A percentile compares a stretch with the other conserved stretches of the same genome.
Evolutionary conservation across 1,140 invertebrate genomes (phyloP).

Genomic region (Drosophila pruinosa): DNA sequence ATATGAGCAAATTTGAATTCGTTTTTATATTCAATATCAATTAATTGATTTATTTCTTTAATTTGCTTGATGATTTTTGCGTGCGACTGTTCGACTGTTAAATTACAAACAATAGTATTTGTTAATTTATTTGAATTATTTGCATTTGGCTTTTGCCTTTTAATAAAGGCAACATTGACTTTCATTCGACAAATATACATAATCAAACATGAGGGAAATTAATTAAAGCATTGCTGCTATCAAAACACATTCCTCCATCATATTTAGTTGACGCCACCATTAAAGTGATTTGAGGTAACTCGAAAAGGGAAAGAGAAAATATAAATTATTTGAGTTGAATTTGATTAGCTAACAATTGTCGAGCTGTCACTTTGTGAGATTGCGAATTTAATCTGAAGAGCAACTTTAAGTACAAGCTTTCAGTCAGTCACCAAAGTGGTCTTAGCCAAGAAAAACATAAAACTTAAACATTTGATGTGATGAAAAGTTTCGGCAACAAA

Average conservation of each 20-base stretch:
- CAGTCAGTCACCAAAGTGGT: conserved; percentile 9
- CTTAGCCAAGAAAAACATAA: conserved; percentile 28
- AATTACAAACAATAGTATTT: conserved; percentile 13
- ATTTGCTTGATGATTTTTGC: conserved; percentile 9
- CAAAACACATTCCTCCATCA: too few species aligned
- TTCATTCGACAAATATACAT: conserved; percentile 27
- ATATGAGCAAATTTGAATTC: neutral
- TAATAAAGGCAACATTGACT: conserved; percentile 41
- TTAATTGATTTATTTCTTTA: conserved; percentile 20
- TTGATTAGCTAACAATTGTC: neutral
- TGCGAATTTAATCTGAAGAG: neutral
- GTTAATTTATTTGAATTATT: conserved; percentile 36
- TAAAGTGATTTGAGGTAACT: too few species aligned
- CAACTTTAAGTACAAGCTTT: conserved; percentile 21
- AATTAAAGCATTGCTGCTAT: neutral
- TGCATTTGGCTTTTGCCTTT: conserved; percentile 38
- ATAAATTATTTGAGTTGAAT: neutral
- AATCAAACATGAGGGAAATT: conserved; percentile 7
- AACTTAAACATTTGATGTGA: conserved; percentile 70
- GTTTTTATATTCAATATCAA: neutral
- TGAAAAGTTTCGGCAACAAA: conserved; percentile 67
- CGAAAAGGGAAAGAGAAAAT: neutral
- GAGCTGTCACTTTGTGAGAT: neutral
- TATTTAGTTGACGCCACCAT: too few species aligned
- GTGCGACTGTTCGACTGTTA: conserved; percentile 17